Conservation (phyloP, 2,797 vertebrate genomes). For the Falco naumanni region DNA sequence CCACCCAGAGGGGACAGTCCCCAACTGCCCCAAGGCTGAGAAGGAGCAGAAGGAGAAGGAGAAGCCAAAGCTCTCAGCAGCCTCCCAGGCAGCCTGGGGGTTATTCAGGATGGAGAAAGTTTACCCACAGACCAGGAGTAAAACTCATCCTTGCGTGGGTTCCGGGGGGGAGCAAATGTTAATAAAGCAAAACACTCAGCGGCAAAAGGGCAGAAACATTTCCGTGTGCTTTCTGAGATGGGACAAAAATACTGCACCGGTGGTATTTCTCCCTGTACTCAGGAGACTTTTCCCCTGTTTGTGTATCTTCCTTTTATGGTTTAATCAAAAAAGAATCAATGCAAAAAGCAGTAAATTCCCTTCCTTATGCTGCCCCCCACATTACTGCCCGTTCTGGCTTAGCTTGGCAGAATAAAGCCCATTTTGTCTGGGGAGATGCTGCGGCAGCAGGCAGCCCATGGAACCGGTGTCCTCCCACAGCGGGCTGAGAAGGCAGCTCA, state of each 20-base stretch:
- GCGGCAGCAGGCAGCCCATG: background rate
- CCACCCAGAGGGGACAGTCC: constrained; percentile 34
- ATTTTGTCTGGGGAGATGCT: accelerated
- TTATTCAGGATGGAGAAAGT: background rate
- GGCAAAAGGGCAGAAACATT: background rate
- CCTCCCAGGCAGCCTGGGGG: accelerated
- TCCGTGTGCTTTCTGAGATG: background rate
- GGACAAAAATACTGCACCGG: background rate
- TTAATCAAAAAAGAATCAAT: background rate
- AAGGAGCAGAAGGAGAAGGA: background rate
- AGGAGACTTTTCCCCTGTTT: background rate
- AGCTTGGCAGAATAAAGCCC: background rate
- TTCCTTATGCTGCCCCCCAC: background rate
- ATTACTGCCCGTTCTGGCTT: background rate
- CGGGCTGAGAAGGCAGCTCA: background rate
- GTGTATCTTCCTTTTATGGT: background rate
- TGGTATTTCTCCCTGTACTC: background rate
- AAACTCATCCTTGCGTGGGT: background rate
- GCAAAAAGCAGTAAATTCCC: background rate
- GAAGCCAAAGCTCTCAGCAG: background rate
- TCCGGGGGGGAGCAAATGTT: background rate
- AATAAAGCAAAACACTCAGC: background rate
- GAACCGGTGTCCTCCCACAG: background rate
- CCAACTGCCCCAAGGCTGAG: background rate
- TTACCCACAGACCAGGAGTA: background rate